Evolutionary conservation across 1,140 invertebrate species (phyloP).

Genomic region (Diprion similis): DNA sequence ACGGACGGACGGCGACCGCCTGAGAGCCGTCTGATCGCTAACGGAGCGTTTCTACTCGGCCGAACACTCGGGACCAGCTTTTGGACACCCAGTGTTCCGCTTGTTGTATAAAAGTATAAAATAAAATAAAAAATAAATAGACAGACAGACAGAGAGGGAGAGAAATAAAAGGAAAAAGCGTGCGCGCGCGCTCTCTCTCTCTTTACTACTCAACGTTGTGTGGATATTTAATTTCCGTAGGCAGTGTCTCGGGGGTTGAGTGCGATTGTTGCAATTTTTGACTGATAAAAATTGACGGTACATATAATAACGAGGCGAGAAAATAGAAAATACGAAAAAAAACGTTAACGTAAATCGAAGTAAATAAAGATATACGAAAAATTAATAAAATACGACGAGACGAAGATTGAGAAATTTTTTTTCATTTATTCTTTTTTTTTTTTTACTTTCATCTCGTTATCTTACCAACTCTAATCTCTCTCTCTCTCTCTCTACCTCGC

Average conservation of each 20-base stretch:
- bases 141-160: slow-evolving; percentile 6
- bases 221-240: not conserved
- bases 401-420: too few relatives aligned
- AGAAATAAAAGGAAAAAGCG: slow-evolving; percentile 15
- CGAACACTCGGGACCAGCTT: not conserved
- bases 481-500: too few relatives aligned
- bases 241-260: not conserved
- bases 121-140: not conserved
- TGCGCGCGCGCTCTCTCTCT: not conserved
- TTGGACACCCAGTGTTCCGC: not conserved
- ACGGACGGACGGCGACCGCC: not conserved
- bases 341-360: too few relatives aligned
- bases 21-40: not conserved
- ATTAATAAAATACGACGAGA: too few relatives aligned
- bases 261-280: not conserved
- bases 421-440: too few relatives aligned
- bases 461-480: too few relatives aligned
- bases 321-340: too few relatives aligned
- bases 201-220: not conserved
- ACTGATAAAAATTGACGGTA: too few relatives aligned
- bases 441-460: too few relatives aligned
- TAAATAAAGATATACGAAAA: too few relatives aligned
- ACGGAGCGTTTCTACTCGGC: not conserved
- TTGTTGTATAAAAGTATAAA: not conserved
- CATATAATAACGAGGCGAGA: too few relatives aligned